Evolutionary conservation across 2,888 invertebrate species (phyloP), one percentile per base, ranked within the genome.

Genomic region (Hypomecis atomaria): DNA sequence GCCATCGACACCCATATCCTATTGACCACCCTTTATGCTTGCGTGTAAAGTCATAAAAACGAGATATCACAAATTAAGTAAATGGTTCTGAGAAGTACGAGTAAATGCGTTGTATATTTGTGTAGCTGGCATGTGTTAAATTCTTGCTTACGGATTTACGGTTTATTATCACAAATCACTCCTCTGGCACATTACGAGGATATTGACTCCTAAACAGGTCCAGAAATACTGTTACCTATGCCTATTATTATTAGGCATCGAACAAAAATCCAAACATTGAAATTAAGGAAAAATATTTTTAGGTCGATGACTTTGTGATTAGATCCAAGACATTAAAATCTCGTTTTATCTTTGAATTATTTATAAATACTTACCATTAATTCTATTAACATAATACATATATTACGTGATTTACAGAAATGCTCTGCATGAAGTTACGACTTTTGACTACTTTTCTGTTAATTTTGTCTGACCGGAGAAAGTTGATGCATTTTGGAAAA

Each of bases 181-280:
- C 40, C 10, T 42, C 55, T 45, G 13, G 10, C 33, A 61, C 66
- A 59, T 74, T 81, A 82, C 72, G 78, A 84, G 88, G 85, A 82
- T 86, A 78, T 87, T 85, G 88, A 87, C 88, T 85, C 67, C 70
- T 65, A 79, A 87, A 86, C 86, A 72, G 79, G 86, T 85, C 71
- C 65, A 69, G 60, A 62, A 37, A 69, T 74, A 89, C 88, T 81
- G 87, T 86, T 89, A 87, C 34, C 13, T 52, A 52, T 52, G 40
- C 50, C 45, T 38, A 56, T 56, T 45, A 53, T 48, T 74, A 68
- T 74, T 71, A 52, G 52, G 40, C 33, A 61, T 68, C 65, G 60
- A 67, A 75, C 67, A 73, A 68, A 72, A 71, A 56, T 59, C 61
- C 62, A 62, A 57, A 61, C 44, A 61, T 70, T 69, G 67, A 68